Conservation (phyloP, 2,888 invertebrate genomes). For the Busseola fusca region DNA sequence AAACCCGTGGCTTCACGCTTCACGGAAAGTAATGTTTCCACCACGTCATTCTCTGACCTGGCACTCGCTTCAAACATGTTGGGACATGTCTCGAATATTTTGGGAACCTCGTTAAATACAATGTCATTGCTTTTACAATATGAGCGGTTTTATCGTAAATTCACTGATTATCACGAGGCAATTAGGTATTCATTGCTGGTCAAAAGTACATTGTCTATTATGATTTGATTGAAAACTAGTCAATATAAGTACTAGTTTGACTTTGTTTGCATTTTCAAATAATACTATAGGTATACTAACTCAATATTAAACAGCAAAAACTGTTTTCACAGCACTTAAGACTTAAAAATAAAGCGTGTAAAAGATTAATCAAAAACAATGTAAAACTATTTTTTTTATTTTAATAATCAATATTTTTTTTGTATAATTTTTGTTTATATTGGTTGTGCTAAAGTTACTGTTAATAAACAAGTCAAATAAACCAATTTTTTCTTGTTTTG, state of each 20-base stretch:
- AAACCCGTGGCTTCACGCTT: constrained; percentile 25
- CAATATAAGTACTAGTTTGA: not conserved
- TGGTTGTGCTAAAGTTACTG: no score
- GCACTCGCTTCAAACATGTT: constrained; percentile 43
- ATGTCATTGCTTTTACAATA: constrained; percentile 31
- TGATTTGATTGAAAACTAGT: not conserved
- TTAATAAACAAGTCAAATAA: no score
- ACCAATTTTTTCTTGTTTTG: no score
- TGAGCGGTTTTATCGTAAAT: constrained; percentile 32
- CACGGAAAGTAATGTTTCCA: constrained; percentile 33
- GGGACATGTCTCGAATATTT: constrained; percentile 47
- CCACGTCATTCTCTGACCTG: constrained; percentile 44
- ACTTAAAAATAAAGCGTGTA: no score
- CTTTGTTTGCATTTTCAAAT: no score
- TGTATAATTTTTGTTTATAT: no score
- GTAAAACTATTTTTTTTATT: no score
- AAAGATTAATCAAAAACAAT: no score
- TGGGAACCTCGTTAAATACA: constrained; percentile 36
- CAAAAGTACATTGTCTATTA: not conserved
- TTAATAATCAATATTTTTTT: no score
- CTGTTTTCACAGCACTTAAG: no score
- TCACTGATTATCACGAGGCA: constrained; percentile 21
- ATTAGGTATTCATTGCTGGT: not conserved
- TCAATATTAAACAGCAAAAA: no score
- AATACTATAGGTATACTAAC: no score